These are phyloP conservation scores for Plebejus argus DNA, from an alignment of 2,888 invertebrate genomes.

Conservation along the genomic window DNA sequence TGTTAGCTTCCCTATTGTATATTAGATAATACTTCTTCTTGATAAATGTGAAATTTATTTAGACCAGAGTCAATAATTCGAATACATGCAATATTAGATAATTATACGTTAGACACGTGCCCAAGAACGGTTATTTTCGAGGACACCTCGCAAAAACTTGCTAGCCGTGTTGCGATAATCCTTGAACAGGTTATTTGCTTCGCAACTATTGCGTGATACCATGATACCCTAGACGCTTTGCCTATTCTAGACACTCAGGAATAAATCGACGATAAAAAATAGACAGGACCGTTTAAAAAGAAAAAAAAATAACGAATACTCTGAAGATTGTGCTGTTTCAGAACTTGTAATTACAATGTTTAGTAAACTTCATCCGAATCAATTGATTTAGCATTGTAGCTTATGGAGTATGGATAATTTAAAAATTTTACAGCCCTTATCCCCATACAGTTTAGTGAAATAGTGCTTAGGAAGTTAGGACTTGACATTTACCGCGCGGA, in stretches of 20 bases:
- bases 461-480: background rate
- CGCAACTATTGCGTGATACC: slow-evolving; percentile 3
- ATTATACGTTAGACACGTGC: slow-evolving; percentile 5
- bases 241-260: background rate
- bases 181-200: slow-evolving; percentile 25
- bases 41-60: background rate
- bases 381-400: background rate
- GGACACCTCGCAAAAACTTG: slow-evolving; percentile 25
- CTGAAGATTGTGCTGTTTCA: background rate
- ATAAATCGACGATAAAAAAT: background rate
- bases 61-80: background rate
- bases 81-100: background rate
- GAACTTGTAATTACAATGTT: background rate
- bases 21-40: background rate
- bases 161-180: slow-evolving; percentile 15
- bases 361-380: background rate
- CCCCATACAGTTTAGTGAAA: background rate
- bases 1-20: background rate
- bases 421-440: background rate
- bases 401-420: background rate
- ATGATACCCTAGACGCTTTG: background rate
- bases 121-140: slow-evolving; percentile 15
- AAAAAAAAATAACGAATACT: background rate
- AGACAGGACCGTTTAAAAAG: background rate
- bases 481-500: slow-evolving; percentile 22